Evolutionary conservation across 2,888 invertebrate genomes (phyloP).

Genomic region (Tachina grossa): DNA sequence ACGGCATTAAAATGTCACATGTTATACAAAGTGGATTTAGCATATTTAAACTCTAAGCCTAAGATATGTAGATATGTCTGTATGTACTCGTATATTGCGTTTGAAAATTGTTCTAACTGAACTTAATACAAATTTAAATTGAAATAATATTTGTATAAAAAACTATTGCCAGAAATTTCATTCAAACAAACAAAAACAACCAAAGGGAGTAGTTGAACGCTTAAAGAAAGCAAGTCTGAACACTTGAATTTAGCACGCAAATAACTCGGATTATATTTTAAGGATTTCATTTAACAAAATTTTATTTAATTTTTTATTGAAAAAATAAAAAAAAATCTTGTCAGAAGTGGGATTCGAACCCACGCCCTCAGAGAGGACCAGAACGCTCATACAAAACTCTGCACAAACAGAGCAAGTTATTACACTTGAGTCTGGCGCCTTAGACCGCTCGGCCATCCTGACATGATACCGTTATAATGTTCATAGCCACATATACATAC

Average conservation of each 20-base stretch:
- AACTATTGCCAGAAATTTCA: slow-evolving; percentile 75
- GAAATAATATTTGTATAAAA: slow-evolving; percentile 71
- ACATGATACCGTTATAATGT: slow-evolving; percentile 51
- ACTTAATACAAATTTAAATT: neutral
- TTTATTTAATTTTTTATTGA: no score
- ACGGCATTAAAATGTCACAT: no score
- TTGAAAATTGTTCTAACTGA: no score
- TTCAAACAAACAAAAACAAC: slow-evolving; percentile 77
- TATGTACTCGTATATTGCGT: no score
- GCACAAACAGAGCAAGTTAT: slow-evolving; percentile 72
- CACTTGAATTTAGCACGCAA: slow-evolving; percentile 74
- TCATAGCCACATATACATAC: neutral
- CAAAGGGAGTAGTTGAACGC: slow-evolving; percentile 81
- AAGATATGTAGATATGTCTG: no score
- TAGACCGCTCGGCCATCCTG: slow-evolving; percentile 78
- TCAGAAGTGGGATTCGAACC: slow-evolving; percentile 80
- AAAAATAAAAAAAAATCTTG: no score
- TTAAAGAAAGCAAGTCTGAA: slow-evolving; percentile 63
- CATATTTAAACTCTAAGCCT: no score
- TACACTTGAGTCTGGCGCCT: slow-evolving; percentile 78
- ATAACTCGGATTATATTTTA: no score
- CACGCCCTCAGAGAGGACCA: slow-evolving; percentile 82
- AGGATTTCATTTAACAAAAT: no score
- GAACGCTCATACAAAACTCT: slow-evolving; percentile 76
- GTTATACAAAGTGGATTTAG: no score